phyloP scores from a whole-genome alignment of 64 coral and sea anemone species.

The Pachyseris speciosa region DNA sequence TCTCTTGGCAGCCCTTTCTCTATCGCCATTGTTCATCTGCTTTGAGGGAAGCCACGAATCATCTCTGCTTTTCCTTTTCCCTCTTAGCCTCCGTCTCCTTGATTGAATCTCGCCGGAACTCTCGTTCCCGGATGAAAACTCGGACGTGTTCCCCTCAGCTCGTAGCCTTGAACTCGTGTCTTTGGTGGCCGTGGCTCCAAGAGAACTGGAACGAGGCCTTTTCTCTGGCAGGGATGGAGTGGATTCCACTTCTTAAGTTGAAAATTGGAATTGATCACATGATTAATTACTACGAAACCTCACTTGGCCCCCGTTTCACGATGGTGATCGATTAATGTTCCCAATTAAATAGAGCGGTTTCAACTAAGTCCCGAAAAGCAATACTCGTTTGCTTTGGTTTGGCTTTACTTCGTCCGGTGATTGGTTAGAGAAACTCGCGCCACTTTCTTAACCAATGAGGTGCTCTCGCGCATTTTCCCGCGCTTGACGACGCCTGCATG shows the following conservation, averaged over 20 bases:
- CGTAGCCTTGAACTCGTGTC: conserved; percentile 1
- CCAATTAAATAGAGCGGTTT: no score
- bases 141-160: conserved; percentile 9
- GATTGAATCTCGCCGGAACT: conserved; percentile 56
- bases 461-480: no score
- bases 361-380: no score
- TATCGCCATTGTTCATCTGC: not conserved
- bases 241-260: conserved; percentile 33
- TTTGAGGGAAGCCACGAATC: conserved; percentile 35
- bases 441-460: no score
- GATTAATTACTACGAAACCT: no score
- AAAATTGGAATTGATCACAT: not conserved
- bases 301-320: not conserved
- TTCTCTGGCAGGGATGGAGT: conserved; percentile 39
- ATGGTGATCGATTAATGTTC: not conserved
- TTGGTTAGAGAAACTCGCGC: no score
- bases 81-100: conserved; percentile 29
- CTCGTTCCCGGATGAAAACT: conserved; percentile 62
- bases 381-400: no score
- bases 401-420: no score
- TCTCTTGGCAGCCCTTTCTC: conserved; percentile 26
- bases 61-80: conserved; percentile 39
- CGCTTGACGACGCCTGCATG: no score
- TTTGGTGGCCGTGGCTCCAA: conserved; percentile 2
- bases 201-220: conserved; percentile 28